These are phyloP conservation scores for Zonitis immaculata DNA, from an alignment of 2,888 invertebrate genomes.

Conservation along the genomic window DNA sequence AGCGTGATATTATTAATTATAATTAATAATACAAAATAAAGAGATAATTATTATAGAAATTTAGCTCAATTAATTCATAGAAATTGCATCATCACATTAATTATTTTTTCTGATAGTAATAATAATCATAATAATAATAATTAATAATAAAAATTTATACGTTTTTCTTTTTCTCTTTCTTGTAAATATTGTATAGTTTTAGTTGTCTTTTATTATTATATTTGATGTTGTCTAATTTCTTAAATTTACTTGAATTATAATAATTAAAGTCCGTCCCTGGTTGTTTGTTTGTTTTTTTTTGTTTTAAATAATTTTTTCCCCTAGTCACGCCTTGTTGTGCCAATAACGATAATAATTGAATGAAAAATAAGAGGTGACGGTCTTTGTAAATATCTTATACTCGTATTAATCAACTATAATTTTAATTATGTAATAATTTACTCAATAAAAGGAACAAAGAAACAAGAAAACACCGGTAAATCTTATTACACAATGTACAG, in stretches of 20 bases:
- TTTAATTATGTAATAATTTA: too few species aligned
- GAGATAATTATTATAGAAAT: not conserved
- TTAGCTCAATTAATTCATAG: constrained; percentile 15
- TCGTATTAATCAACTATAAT: too few species aligned
- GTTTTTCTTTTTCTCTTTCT: too few species aligned
- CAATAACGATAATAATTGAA: constrained; percentile 10
- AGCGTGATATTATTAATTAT: constrained; percentile 10
- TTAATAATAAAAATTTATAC: not conserved
- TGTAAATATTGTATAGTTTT: constrained; percentile 23
- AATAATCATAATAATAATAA: too few species aligned
- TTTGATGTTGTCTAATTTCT: constrained; percentile 7
- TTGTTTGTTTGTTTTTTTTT: constrained; percentile 3
- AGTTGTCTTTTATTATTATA: not conserved
- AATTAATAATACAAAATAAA: too few species aligned
- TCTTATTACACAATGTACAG: too few species aligned
- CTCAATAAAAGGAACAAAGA: too few species aligned
- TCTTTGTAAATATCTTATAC: constrained; percentile 6
- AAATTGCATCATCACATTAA: constrained; percentile 2
- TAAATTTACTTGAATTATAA: constrained; percentile 11
- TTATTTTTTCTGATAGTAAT: too few species aligned
- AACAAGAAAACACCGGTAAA: too few species aligned
- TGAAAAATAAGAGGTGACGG: constrained; percentile 17
- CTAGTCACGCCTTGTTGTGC: constrained; percentile 23
- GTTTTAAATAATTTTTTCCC: constrained; percentile 7
- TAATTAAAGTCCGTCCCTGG: not conserved